Evolutionary conservation across 2,113 vertebrate genomes (phyloP), one percentile per base, ranked within the genome.

Genomic region (Neomonachus schauinslandi): DNA sequence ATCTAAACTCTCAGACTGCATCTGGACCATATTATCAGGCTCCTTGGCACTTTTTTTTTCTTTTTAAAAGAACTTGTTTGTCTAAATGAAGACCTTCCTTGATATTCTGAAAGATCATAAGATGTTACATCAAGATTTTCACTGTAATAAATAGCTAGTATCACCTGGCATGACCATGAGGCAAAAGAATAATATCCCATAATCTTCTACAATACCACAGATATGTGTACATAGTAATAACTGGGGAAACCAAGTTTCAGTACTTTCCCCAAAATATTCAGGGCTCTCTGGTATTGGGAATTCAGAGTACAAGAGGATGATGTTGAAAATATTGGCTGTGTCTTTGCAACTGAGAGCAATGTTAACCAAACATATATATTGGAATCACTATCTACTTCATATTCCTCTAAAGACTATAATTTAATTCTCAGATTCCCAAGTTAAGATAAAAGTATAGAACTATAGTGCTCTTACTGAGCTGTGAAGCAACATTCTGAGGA

Each of bases 391-490:
- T 83, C 51, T 88, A 88, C 31, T 88, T 96, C 51, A 42, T 28
- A 91, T 55, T 31, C 74, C 72, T 96, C 81, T 83, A 88, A 94
- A 63, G 69, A 81, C 57, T 74, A 72, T 77, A 83, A 71, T 76
- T 88, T 80, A 86, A 76, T 87, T 91, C 18, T 83, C 57, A 71
- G n/a, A 84, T 94, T 81, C 31, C n/a, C 39, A 94, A 92, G 19
- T 87, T 94, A 83, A 89, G 74, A 83, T 49, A 33, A 57, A 97
- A 88, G n/a, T 81, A n/a, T 36, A 96, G n/a, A 88, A 88, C 16
- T 90, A 79, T 1, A 72, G 63, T 59, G 65, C 9, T 83, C 63
- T 94, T 96, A 92, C 6, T 65, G 90, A 94, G n/a, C 24, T 91
- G 10, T 93, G n/a, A 80, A 84, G n/a, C 61, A 67, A 39, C 7